These are phyloP conservation scores for Phlogophora meticulosa DNA, from an alignment of 2,888 invertebrate species.

Conservation along the genomic window DNA sequence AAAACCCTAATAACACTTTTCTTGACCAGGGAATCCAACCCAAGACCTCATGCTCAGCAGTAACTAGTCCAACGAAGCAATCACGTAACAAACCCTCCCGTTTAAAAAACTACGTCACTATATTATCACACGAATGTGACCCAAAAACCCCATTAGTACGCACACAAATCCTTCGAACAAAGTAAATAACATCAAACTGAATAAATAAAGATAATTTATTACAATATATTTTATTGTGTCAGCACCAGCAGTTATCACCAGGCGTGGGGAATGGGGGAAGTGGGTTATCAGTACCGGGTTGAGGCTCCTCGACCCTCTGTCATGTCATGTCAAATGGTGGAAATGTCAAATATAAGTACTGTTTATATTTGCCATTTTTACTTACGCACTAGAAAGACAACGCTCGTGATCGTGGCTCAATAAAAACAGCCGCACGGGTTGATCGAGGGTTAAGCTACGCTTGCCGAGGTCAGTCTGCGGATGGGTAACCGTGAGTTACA, in stretches of 20 bases:
- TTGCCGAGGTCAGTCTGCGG: too few relatives aligned
- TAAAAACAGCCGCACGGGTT: too few relatives aligned
- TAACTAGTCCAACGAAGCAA: too few relatives aligned
- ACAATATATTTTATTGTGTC: neutral
- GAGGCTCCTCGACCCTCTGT: conserved; percentile 21
- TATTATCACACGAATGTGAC: conserved; percentile 4
- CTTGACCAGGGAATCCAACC: too few relatives aligned
- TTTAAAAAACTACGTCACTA: neutral
- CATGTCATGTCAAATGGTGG: conserved; percentile 1
- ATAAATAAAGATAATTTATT: conserved; percentile 22
- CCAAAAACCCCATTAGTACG: conserved; percentile 9
- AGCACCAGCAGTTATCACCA: conserved; percentile 25
- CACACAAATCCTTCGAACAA: conserved; percentile 5
- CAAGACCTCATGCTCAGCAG: too few relatives aligned
- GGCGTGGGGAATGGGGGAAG: conserved; percentile 28
- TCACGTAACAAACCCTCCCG: too few relatives aligned
- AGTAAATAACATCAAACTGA: conserved; percentile 10
- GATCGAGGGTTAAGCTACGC: too few relatives aligned
- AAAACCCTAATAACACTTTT: too few relatives aligned
- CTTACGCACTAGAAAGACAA: too few relatives aligned
- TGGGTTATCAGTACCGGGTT: conserved; percentile 45
- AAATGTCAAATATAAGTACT: conserved; percentile 6
- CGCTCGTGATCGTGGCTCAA: too few relatives aligned
- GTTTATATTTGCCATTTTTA: too few relatives aligned
- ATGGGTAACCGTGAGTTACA: too few relatives aligned